Base-by-base conservation (phyloP, 2,113 vertebrate genomes). In the Delphinapterus leucas region DNA sequence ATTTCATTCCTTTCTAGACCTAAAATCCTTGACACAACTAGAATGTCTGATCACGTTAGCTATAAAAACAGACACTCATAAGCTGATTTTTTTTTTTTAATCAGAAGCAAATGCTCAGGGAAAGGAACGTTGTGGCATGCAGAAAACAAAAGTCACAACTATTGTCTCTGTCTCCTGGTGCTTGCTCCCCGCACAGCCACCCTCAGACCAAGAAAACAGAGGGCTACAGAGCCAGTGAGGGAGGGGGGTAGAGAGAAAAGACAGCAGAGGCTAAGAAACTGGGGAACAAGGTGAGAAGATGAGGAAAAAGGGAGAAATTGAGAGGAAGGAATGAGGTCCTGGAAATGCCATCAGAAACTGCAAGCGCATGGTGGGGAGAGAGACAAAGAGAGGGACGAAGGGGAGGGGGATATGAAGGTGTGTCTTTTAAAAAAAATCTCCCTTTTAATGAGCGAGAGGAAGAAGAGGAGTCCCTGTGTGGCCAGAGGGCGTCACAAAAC, bases 21-120 rank as follows among this genome's bases (percentile, higher is more conserved):
- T 33, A 87, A 92, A 90, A 89, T 80, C 74, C 70, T 80, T 17
- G 10, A 81, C 53, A 60, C 11, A 44, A 80, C 63, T 81, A 83
- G 49, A 76, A 33, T 79, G 38, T 82, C 92, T 77, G 79, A 81
- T 76, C 21, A 58, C 8, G 15, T 93, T 36, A 96, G 53, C 44
- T 67, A 47, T 33, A 92, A 85, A 97, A 86, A 74, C 87, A 86
- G 1, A 47, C 3, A n/a, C 33, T 74, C 31, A 20, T 41, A 65
- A 68, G 41, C 9, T n/a, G 4, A 12, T 28, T 23, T 26, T 17
- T 47, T n/a, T n/a, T n/a, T 47, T 77, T 90, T 23, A 86, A 85
- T 95, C 41, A 41, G 90, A 96, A 94, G 71, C 76, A 92, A 93
- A 88, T 65, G 60, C n/a, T 85, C 44, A 47, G 31, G 36, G 58